Evolutionary conservation across 2,888 invertebrate species (phyloP).

Genomic region (Abrostola tripartita): DNA sequence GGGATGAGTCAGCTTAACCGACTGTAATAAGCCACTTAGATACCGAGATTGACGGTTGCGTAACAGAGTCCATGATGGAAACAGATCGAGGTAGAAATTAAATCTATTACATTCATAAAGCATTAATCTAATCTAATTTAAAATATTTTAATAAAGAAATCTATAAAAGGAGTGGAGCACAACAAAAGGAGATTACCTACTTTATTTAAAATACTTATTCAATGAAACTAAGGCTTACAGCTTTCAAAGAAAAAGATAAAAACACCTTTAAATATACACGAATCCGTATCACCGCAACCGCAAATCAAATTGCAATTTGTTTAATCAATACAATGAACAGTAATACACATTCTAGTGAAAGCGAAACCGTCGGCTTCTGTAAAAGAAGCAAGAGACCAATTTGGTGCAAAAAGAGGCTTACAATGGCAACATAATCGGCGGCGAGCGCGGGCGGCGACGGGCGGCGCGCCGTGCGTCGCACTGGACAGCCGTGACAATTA

Average conservation of each 20-base stretch:
- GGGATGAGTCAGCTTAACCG: constrained; percentile 66
- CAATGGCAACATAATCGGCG: constrained; percentile 59
- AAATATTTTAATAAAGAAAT: neutral
- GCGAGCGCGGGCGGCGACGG: constrained; percentile 44
- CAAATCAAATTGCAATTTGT: constrained; percentile 63
- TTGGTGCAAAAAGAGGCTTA: constrained; percentile 52
- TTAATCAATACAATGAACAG: constrained; percentile 62
- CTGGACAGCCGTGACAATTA: constrained; percentile 79
- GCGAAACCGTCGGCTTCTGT: constrained; percentile 68
- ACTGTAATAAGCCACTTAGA: constrained; percentile 56
- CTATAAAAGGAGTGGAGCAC: neutral
- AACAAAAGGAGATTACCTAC: constrained; percentile 15
- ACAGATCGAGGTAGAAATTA: constrained; percentile 32
- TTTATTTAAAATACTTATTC: constrained; percentile 14
- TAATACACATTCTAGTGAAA: constrained; percentile 78
- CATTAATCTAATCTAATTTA: constrained; percentile 12
- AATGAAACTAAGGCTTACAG: constrained; percentile 33
- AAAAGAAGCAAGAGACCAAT: constrained; percentile 62
- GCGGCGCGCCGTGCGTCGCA: constrained; percentile 39
- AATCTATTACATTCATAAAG: constrained; percentile 24
- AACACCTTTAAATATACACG: constrained; percentile 46
- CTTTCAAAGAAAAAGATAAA: constrained; percentile 43
- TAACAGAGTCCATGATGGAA: constrained; percentile 44
- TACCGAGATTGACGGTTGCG: constrained; percentile 38
- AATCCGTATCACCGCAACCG: constrained; percentile 52